These are phyloP conservation scores for Psilopsiagon aurifrons DNA, from an alignment of 2,113 vertebrate genomes.

Conservation along the genomic window DNA sequence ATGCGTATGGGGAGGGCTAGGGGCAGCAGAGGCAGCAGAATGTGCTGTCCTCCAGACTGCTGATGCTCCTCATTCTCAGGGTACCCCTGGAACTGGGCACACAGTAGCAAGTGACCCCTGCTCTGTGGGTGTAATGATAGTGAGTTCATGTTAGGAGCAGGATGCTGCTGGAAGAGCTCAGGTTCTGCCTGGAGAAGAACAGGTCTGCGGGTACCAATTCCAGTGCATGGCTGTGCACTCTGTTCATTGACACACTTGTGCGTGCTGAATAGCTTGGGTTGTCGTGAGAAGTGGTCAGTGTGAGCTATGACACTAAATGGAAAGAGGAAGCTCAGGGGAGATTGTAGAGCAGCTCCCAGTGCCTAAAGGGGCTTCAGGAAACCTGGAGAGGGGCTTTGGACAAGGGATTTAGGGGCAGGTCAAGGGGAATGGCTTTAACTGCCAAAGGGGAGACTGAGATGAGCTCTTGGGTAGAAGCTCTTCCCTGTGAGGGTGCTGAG, in stretches of 20 bases:
- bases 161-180: not conserved
- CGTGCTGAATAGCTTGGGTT: not conserved
- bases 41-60: not conserved
- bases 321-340: not conserved
- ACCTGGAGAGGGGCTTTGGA: not conserved
- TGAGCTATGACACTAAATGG: not conserved
- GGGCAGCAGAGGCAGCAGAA: not conserved
- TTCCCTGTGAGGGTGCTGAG: too few relatives aligned
- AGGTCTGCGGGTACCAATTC: not conserved
- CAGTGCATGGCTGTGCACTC: not conserved
- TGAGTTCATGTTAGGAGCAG: not conserved
- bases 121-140: not conserved
- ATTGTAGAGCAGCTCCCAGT: not conserved
- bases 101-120: not conserved
- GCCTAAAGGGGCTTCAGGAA: not conserved
- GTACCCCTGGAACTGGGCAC: not conserved
- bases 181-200: not conserved
- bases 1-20: not conserved
- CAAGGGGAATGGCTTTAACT: not conserved
- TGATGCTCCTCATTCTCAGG: not conserved
- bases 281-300: not conserved
- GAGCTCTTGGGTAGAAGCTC: too few relatives aligned
- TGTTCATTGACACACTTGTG: not conserved
- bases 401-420: not conserved
- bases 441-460: too few relatives aligned